Evolutionary conservation across 2,888 invertebrate genomes (phyloP), one percentile per base, ranked within the genome.

Genomic region (Nysson spinosus): DNA sequence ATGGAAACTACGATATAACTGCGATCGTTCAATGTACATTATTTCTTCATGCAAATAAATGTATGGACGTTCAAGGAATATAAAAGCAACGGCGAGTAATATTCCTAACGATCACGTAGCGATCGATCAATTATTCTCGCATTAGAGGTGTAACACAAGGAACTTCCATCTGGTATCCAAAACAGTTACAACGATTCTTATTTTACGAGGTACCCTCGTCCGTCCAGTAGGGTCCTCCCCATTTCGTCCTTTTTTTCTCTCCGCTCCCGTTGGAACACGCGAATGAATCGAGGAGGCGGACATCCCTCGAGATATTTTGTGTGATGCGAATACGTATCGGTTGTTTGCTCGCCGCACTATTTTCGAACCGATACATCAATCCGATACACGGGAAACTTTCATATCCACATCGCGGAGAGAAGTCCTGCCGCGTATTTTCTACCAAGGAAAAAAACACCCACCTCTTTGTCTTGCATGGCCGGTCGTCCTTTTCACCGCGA

Each of bases 331-430:
- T 77, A 78, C 78, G 75, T 80, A 83, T 80, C 76, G 81, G 76
- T 85, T 86, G 86, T 86, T 86, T 86, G 86, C 85, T 77, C 72
- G 67, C 70, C 68, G 69, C 52, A 79, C 79, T 82, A 81, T 85
- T 81, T 82, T 74, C 78, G 70, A 68, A 75, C 80, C 82, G 80
- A 85, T 86, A 85, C 84, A 83, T 86, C 85, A 85, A 84, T 85
- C 77, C 80, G 76, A 78, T 79, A 79, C 79, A 78, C 72, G 57
- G 72, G 51, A 79, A 83, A 80, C 68, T 80, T 81, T 72, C 60
- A 52, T 64, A 78, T 70, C 71, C 67, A 49, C 69, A 61, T 57
- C 65, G 66, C 63, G 51, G 58, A 40, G n/a, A n/a, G 51, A 55
- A 65, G 51, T 68, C 63, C 55, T 34, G 49, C 60, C 34, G 24